Base-by-base conservation (phyloP, 2,888 invertebrate genomes). In the Linnaemya vulpina region DNA sequence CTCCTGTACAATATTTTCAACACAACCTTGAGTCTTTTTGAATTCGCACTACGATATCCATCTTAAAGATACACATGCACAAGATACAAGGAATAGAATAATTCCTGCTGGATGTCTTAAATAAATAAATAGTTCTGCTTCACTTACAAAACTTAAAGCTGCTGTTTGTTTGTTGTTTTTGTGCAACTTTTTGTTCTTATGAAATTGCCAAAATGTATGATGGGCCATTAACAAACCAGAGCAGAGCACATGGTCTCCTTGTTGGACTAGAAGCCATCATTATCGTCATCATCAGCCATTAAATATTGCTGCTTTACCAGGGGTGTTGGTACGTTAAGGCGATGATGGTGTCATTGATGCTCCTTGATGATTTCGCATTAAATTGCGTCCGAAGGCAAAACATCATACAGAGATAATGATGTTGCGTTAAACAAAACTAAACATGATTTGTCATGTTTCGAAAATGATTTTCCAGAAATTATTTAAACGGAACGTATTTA, bases 311-410 rank as follows among this genome's bases (percentile, higher is more conserved):
- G 7, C 22, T 10, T 30, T 30, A 1, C 22, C 13, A 40, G 3
- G 3, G 17, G 40, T 38, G 35, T 25, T 62, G 38, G 62, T 30
- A 30, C 20, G 17, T 63, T 79, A 22, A 79, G 58, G 58, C 58
- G 17, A 40, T 70, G 35, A 53, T 70, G 43, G 22, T 58, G 51
- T 25, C 43, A 22, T 46, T 78, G 58, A 40, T 51, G 15, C 11
- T 63, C 15, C 11, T 67, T 65, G 73, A 83, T 83, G 83, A 83
- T 49, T 83, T 58, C 8, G 78, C 77, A 71, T 65, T 68, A 71
- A 77, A 17, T 77, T 51, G 51, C 60, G 4, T 3, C 62, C 62
- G 17, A 30, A 62, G 53, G 70, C 78, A 70, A 17, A 22, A 40
- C 8, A 53, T 40, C 51, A n/a, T 13, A 1, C 2, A 22, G 7